Conservation (phyloP, 2,797 vertebrate species). For the Myotis pilosus region DNA sequence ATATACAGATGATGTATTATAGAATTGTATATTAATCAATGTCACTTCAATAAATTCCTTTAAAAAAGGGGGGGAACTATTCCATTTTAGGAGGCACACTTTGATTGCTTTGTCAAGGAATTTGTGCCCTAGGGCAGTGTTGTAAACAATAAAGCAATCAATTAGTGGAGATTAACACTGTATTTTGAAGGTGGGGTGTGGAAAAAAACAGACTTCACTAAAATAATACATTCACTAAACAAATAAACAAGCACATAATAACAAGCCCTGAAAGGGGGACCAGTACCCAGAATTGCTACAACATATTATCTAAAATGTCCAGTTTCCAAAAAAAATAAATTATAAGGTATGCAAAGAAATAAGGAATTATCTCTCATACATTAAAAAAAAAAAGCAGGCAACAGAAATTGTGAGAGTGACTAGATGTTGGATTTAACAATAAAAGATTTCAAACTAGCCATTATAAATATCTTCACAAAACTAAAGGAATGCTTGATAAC, state of each 20-base stretch:
- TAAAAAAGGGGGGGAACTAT: background rate
- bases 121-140: background rate
- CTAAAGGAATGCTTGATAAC: background rate
- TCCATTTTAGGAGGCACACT: background rate
- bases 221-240: background rate
- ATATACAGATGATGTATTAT: background rate
- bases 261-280: background rate
- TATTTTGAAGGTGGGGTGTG: background rate
- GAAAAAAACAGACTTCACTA: background rate
- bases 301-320: background rate
- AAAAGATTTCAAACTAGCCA: background rate
- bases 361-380: background rate
- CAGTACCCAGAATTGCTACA: background rate
- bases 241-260: background rate
- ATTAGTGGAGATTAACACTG: background rate
- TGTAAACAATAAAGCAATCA: background rate
- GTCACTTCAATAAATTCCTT: background rate
- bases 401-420: background rate
- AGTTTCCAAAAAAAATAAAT: background rate
- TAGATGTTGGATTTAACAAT: background rate
- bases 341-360: background rate
- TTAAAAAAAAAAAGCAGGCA: background rate
- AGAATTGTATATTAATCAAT: background rate
- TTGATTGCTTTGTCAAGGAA: background rate
- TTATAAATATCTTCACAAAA: constrained; percentile 1